Evolutionary conservation across 2,888 invertebrate species (phyloP), one percentile per base, ranked within the genome.

Genomic region (Nysson spinosus): DNA sequence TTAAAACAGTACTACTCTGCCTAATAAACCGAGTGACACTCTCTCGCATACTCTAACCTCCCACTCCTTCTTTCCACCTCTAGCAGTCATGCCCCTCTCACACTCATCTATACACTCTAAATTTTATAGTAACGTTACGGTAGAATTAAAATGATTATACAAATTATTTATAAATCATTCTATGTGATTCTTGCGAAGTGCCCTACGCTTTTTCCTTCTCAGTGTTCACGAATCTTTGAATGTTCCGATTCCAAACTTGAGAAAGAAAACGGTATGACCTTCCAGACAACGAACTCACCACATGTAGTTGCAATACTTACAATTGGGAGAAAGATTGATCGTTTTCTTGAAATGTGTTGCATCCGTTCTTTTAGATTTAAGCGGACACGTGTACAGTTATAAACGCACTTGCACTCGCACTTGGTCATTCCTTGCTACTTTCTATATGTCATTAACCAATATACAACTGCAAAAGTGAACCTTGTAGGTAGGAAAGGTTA

Each of bases 161-260:
- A 72, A 74, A 72, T 70, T 52, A 72, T 63, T 72, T 71, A 69
- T 52, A 66, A 71, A 75, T 64, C 66, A 16, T 4, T 60, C 57
- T 61, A 39, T 44, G 42, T 28, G 44, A 56, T 46, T 50, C 50
- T 50, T 34, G 39, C 49, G 44, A 51, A 37, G 26, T 19, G 65
- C 52, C 6, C 19, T 9, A n/a, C 39, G 46, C 39, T 32, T 28
- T 42, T 12, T 54, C 19, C 11, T 26, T 12, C 19, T 3, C 26
- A 5, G 7, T 6, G 14, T 4, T 42, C 5, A 1, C 16, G 52
- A 9, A n/a, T n/a, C n/a, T 6, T 4, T 24, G 11, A 11, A 9
- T 7, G n/a, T 7, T 16, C 9, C 7, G n/a, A n/a, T n/a, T 28
- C 9, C 11, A 30, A 34, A 17, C 32, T 26, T 7, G 14, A 40